phyloP scores from a whole-genome alignment of 2,113 vertebrate species.

The Phylloscopus trochiloides region DNA sequence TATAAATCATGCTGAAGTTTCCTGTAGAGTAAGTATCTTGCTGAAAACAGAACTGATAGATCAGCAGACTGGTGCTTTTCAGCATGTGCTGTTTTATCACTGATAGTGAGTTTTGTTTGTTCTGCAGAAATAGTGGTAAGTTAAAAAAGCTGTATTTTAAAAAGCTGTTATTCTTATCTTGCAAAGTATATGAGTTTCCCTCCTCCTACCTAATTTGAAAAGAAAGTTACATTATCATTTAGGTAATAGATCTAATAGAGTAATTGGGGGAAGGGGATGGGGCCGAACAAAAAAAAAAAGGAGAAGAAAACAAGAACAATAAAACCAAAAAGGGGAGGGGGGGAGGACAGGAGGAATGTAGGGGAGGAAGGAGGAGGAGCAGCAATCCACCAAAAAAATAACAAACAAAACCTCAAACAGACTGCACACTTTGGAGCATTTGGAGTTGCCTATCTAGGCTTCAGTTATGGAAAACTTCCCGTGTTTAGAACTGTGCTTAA shows the following conservation, averaged over 20 bases:
- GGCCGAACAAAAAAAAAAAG: not conserved
- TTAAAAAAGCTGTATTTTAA: not conserved
- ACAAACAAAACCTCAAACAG: not conserved
- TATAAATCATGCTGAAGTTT: constrained; percentile 48
- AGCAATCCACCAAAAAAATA: not conserved
- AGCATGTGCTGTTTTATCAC: not conserved
- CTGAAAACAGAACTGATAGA: constrained; percentile 1
- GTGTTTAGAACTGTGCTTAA: not conserved
- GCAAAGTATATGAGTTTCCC: not conserved
- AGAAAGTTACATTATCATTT: not conserved
- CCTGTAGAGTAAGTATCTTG: not conserved
- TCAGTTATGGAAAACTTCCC: not conserved
- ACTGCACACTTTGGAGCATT: not conserved
- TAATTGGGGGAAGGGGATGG: fast-evolving
- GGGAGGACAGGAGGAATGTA: not conserved
- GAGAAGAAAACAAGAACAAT: not conserved
- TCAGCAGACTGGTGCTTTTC: not conserved
- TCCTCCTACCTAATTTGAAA: not conserved
- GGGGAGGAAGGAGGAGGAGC: not conserved
- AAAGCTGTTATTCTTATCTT: not conserved
- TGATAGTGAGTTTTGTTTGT: not conserved
- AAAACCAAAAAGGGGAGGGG: not conserved
- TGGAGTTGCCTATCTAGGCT: not conserved
- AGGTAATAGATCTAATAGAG: not conserved
- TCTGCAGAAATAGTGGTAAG: not conserved